Base-by-base conservation (phyloP, 1,140 invertebrate genomes). In the Galleria mellonella region DNA sequence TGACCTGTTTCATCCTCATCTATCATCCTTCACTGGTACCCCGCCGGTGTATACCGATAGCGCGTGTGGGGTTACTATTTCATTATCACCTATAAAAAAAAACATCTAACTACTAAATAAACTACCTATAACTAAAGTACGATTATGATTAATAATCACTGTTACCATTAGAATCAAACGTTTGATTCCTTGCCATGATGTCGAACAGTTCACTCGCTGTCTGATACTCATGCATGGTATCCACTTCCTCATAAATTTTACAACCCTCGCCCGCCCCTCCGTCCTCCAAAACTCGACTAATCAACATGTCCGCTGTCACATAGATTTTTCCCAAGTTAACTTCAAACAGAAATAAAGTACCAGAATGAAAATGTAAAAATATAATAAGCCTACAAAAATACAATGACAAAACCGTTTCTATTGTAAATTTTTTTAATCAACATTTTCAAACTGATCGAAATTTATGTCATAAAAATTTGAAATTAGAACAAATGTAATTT, bases 401-500 rank as follows among this genome's bases (percentile, higher is more conserved):
- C 64, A 53, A 45, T 43, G 31, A 57, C 54, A 51, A 62, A 67
- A 68, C 67, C 47, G 43, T 67, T 45, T 52, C 49, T 61, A 66
- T 73, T 71, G 60, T 60, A 69, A 77, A 68, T 66, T 68, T 76
- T 35, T 70, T 47, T 52, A 53, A 51, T 54, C 53, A 50, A 56
- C 59, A 70, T 69, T 69, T 61, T 64, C 47, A 58, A 58, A 59
- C 15, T 4, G 14, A 53, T 51, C 39, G 51, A 50, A 53, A 55
- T 43, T 11, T 23, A 17, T 49, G 58, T 54, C 42, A 60, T 0
- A 28, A 43, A 33, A 57, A 62, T 43, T 52, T 62, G 15, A 59
- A 65, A 58, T 10, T 5, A 11, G 17, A 29, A 37, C 15, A 9
- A 15, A 5, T 32, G 9, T 14, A 13, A 11, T 14, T 12, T 35